These are phyloP conservation scores for Eupristina koningsbergeri DNA, from an alignment of 1,140 invertebrate genomes.

Conservation along the genomic window DNA sequence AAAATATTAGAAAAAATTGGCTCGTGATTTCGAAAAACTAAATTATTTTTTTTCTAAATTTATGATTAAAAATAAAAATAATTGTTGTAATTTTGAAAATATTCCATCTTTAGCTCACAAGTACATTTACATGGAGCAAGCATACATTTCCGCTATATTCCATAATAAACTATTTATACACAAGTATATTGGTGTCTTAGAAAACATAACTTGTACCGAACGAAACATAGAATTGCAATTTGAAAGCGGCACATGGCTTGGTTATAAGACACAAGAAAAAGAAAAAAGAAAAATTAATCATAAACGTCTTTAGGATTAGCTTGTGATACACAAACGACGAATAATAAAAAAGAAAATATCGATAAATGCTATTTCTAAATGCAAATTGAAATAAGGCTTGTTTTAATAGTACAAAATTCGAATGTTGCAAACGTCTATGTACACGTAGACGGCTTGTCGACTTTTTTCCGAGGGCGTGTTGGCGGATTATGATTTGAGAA, in stretches of 20 bases:
- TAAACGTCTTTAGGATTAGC: background rate
- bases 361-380: background rate
- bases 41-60: too few relatives aligned
- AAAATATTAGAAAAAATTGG: too few relatives aligned
- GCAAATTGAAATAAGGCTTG: background rate
- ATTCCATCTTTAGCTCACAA: too few relatives aligned
- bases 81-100: too few relatives aligned
- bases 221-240: constrained; percentile 11
- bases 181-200: background rate
- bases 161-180: background rate
- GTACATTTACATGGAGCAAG: too few relatives aligned
- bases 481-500: background rate
- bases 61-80: too few relatives aligned
- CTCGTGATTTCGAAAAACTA: too few relatives aligned
- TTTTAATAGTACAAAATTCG: background rate
- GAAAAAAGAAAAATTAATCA: background rate
- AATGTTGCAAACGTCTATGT: constrained; percentile 25
- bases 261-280: background rate
- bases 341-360: background rate
- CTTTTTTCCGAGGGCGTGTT: background rate
- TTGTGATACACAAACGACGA: background rate
- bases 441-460: constrained; percentile 4
- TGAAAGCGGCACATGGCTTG: background rate
- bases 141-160: background rate
- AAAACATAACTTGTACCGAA: background rate